These are phyloP conservation scores for Harmothoe impar DNA, from an alignment of 2,888 invertebrate genomes.

Conservation along the genomic window DNA sequence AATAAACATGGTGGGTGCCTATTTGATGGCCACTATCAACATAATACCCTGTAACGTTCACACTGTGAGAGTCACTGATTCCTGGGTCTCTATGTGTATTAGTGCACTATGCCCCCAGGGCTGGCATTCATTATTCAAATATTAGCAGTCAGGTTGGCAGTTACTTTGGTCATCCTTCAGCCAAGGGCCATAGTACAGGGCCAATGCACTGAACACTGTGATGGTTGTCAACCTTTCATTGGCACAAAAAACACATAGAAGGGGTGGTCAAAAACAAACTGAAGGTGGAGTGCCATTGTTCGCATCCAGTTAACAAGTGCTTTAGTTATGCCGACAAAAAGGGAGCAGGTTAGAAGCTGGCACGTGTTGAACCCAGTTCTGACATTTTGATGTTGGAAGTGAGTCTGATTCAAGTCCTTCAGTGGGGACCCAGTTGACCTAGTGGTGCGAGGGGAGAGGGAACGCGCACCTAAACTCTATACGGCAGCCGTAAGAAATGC, in stretches of 20 bases:
- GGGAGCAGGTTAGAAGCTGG: not conserved
- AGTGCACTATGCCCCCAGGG: not conserved
- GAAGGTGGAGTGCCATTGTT: not conserved
- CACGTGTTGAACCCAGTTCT: constrained; percentile 13
- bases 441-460: no score
- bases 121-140: constrained; percentile 24
- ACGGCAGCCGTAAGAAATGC: not conserved
- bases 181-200: not conserved
- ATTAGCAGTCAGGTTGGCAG: constrained; percentile 7
- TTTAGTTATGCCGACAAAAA: not conserved
- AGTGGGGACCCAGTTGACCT: not conserved
- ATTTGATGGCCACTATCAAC: not conserved
- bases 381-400: constrained; percentile 3
- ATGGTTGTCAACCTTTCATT: constrained; percentile 1
- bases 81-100: not conserved
- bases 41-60: not conserved
- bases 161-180: not conserved
- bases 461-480: not conserved
- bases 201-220: not conserved
- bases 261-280: no score
- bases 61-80: not conserved
- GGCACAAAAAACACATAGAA: not conserved
- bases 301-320: not conserved
- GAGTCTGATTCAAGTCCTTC: not conserved
- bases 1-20: not conserved